These are phyloP conservation scores for Macaria liturata DNA, from an alignment of 2,888 invertebrate genomes.

Conservation along the genomic window DNA sequence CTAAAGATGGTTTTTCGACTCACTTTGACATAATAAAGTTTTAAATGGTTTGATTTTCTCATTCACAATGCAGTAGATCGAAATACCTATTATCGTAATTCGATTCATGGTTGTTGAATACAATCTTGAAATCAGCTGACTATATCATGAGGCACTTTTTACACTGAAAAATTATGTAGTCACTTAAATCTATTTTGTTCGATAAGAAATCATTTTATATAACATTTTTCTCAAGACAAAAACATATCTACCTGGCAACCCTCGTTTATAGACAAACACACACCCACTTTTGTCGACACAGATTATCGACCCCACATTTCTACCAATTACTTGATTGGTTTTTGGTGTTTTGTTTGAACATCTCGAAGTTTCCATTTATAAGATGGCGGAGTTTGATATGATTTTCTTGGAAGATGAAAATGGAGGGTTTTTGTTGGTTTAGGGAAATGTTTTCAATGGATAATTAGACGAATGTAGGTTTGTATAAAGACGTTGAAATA, in stretches of 20 bases:
- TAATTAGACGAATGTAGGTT: constrained; percentile 16
- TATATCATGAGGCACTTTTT: no score
- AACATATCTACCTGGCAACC: constrained; percentile 32
- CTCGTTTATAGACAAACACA: constrained; percentile 7
- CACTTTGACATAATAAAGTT: no score
- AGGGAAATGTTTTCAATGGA: constrained; percentile 5
- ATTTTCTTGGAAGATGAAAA: constrained; percentile 17
- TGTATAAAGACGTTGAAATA: not conserved
- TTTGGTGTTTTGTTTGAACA: constrained; percentile 65
- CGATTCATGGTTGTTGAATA: no score
- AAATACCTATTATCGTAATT: no score
- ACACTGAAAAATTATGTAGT: no score
- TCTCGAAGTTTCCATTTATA: constrained; percentile 22
- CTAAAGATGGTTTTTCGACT: no score
- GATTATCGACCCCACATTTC: constrained; percentile 60
- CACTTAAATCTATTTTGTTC: no score
- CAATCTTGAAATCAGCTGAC: no score
- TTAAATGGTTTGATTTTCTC: no score
- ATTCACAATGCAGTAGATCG: no score
- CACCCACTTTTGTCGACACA: constrained; percentile 49
- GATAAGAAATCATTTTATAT: no score
- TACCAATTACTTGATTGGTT: constrained; percentile 79
- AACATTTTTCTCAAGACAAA: constrained; percentile 25
- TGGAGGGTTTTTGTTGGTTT: constrained; percentile 11
- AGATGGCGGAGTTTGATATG: constrained; percentile 31